Evolutionary conservation across 2,888 invertebrate genomes (phyloP).

Genomic region (Hermaeophaga mercurialis): DNA sequence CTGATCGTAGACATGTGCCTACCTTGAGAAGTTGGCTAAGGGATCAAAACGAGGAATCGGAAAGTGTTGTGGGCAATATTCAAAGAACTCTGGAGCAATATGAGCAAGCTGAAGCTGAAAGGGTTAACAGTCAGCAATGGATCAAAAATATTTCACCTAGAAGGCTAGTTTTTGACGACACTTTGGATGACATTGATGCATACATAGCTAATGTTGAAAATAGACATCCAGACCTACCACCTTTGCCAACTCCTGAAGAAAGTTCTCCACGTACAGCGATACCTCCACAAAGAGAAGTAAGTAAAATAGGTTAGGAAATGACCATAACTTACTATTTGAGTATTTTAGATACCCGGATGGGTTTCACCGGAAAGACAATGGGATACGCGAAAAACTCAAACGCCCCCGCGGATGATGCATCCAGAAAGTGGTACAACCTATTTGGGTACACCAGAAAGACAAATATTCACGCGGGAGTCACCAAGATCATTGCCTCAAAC

Average conservation of each 20-base stretch:
- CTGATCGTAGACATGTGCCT: background rate
- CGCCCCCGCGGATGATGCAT: too few relatives aligned
- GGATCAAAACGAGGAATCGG: background rate
- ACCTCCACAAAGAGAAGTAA: background rate
- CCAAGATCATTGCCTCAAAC: background rate
- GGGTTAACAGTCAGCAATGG: too few relatives aligned
- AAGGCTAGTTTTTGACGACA: background rate
- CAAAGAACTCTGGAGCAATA: background rate
- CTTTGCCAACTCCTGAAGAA: background rate
- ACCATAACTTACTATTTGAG: background rate
- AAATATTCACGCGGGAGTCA: too few relatives aligned
- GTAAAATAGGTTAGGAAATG: background rate
- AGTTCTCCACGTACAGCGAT: background rate
- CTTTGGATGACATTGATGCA: background rate
- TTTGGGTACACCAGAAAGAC: too few relatives aligned
- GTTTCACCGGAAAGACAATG: conserved; percentile 2
- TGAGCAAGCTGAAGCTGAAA: background rate
- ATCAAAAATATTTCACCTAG: too few relatives aligned
- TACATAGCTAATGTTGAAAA: background rate
- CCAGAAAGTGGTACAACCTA: too few relatives aligned
- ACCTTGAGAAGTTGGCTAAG: background rate
- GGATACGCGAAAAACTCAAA: too few relatives aligned
- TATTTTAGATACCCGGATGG: background rate
- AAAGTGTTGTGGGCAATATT: background rate
- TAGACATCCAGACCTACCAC: conserved; percentile 7